These are phyloP conservation scores for Sarcophaga carnaria DNA, from an alignment of 2,888 invertebrate species.

Conservation along the genomic window DNA sequence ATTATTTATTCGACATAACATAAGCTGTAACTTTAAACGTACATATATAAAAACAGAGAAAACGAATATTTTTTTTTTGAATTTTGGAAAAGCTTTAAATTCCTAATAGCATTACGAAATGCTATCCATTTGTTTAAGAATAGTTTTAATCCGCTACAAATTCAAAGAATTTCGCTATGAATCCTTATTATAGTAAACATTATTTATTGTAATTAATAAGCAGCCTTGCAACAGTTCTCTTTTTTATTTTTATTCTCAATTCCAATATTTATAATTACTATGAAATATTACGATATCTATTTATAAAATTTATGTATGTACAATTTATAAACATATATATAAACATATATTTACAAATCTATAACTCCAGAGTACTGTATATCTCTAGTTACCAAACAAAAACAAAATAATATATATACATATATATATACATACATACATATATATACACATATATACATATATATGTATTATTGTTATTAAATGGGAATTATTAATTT, in stretches of 20 bases:
- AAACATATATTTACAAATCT: slow-evolving; percentile 33
- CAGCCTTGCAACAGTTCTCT: no score
- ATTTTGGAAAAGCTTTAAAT: background rate
- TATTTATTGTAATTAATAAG: no score
- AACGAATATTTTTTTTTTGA: no score
- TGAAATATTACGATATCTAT: background rate
- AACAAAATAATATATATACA: no score
- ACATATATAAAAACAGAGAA: background rate
- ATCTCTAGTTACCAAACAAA: background rate
- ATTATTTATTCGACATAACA: background rate
- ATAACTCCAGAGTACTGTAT: slow-evolving; percentile 6
- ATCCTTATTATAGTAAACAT: background rate
- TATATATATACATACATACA: no score
- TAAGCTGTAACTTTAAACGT: background rate
- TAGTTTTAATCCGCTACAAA: background rate
- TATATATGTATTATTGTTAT: no score
- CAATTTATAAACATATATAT: slow-evolving; percentile 3
- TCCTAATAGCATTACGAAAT: background rate
- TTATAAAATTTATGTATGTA: slow-evolving; percentile 15
- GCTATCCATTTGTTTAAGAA: background rate
- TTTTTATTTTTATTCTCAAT: no score
- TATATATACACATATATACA: no score
- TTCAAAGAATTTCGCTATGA: background rate
- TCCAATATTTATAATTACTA: background rate
- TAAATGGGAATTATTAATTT: no score